Conservation (phyloP, 2,888 invertebrate species). For the Peribatodes rhomboidaria region DNA sequence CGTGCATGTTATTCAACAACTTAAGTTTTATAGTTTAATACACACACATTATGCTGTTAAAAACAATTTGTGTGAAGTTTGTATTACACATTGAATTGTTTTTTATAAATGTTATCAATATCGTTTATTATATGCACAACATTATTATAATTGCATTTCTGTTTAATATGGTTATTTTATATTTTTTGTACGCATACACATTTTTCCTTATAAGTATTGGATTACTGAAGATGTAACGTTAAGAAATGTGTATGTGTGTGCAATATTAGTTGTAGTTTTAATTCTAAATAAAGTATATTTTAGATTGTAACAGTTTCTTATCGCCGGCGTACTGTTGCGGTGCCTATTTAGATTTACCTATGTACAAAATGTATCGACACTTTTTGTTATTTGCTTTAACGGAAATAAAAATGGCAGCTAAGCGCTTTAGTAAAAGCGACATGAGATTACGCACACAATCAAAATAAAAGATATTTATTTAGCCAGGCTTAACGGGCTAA, state of each 20-base stretch:
- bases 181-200: slow-evolving; percentile 85
- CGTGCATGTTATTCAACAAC: slow-evolving; percentile 38
- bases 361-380: slow-evolving; percentile 28
- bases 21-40: slow-evolving; percentile 36
- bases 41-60: slow-evolving; percentile 59
- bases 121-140: slow-evolving; percentile 84
- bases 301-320: slow-evolving; percentile 66
- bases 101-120: slow-evolving; percentile 83
- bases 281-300: slow-evolving; percentile 73
- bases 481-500: slow-evolving; percentile 3
- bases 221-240: slow-evolving; percentile 69
- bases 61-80: slow-evolving; percentile 68
- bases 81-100: slow-evolving; percentile 78
- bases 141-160: slow-evolving; percentile 82
- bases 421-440: not conserved
- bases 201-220: slow-evolving; percentile 67
- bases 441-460: not conserved
- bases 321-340: slow-evolving; percentile 46
- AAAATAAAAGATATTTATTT: not conserved
- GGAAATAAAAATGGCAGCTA: not conserved
- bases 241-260: slow-evolving; percentile 86
- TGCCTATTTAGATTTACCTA: slow-evolving; percentile 14
- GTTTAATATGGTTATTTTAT: slow-evolving; percentile 66
- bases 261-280: slow-evolving; percentile 84
- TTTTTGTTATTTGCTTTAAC: slow-evolving; percentile 22